phyloP scores from a whole-genome alignment of 2,113 vertebrate species.

The Bambusicola thoracicus region DNA sequence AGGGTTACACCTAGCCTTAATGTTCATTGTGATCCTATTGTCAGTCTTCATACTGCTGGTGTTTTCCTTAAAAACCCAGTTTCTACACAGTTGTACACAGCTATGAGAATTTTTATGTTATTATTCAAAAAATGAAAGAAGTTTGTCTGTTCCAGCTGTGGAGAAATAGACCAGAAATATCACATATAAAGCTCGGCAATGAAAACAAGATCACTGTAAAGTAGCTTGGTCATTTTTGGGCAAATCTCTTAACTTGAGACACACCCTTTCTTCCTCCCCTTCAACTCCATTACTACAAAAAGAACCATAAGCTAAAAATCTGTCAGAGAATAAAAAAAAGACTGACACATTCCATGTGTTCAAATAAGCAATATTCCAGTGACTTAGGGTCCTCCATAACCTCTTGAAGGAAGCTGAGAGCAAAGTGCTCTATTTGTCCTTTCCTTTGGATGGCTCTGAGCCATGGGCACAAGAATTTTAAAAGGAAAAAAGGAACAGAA shows the following conservation, averaged over 20 bases:
- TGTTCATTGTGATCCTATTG: not conserved
- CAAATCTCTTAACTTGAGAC: not conserved
- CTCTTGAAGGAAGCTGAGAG: not conserved
- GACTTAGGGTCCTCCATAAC: not conserved
- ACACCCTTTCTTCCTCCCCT: not conserved
- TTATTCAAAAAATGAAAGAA: not conserved
- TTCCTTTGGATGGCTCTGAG: not conserved
- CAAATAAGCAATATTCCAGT: rapidly evolving
- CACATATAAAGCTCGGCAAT: not conserved
- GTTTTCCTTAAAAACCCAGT: not conserved
- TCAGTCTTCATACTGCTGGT: not conserved
- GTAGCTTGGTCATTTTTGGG: not conserved
- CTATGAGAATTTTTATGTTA: not conserved
- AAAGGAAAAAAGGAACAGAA: not conserved
- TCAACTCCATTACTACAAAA: not conserved
- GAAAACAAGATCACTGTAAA: not conserved
- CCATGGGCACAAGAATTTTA: not conserved
- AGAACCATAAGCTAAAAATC: not conserved
- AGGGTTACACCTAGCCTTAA: not conserved
- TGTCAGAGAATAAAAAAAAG: not conserved
- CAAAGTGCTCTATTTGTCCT: not conserved
- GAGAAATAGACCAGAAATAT: not conserved
- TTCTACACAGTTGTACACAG: not conserved
- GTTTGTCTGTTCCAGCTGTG: not conserved
- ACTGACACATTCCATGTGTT: not conserved